Conservation (phyloP, 30 jellyfish, hydroid and myxozoan genomes). For the Clytia hemisphaerica region DNA sequence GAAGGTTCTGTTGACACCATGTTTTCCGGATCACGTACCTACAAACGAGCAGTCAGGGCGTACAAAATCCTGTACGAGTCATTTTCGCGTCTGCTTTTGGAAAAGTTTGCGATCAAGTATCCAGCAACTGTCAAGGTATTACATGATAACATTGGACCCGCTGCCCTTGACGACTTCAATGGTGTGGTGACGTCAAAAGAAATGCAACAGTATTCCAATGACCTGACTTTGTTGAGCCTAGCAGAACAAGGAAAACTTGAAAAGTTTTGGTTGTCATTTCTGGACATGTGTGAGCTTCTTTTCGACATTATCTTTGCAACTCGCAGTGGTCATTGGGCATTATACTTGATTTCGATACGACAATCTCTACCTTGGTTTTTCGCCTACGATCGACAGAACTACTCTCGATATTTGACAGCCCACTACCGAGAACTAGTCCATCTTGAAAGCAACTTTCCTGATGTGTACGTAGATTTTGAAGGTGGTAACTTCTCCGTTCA, state of each 20-base stretch:
- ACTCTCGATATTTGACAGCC: slow-evolving; percentile 1
- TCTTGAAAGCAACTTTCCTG: slow-evolving; percentile 22
- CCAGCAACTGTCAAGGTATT: not conserved
- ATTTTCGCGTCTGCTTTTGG: not conserved
- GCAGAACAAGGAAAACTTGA: slow-evolving; percentile 2
- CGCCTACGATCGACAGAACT: no score
- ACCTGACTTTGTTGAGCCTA: not conserved
- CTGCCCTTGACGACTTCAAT: not conserved
- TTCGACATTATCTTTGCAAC: slow-evolving; percentile 1
- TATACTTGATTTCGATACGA: no score
- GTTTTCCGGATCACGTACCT: not conserved
- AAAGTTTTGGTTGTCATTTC: slow-evolving; percentile 11
- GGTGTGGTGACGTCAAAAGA: not conserved
- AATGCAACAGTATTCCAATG: not conserved
- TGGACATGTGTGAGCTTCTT: slow-evolving; percentile 18
- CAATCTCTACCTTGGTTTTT: no score
- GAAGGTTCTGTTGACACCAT: slow-evolving; percentile 29
- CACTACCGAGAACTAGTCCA: slow-evolving; percentile 7
- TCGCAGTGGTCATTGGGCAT: slow-evolving; percentile 8
- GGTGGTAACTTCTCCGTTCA: slow-evolving; percentile 29
- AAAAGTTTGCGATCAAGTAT: not conserved
- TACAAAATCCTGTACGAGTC: not conserved
- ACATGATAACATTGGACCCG: not conserved
- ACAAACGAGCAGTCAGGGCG: slow-evolving; percentile 1
- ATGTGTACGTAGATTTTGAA: slow-evolving; percentile 8